Evolutionary conservation across 2,888 invertebrate species (phyloP), one percentile per base, ranked within the genome.

Genomic region (Podabrus alpinus): DNA sequence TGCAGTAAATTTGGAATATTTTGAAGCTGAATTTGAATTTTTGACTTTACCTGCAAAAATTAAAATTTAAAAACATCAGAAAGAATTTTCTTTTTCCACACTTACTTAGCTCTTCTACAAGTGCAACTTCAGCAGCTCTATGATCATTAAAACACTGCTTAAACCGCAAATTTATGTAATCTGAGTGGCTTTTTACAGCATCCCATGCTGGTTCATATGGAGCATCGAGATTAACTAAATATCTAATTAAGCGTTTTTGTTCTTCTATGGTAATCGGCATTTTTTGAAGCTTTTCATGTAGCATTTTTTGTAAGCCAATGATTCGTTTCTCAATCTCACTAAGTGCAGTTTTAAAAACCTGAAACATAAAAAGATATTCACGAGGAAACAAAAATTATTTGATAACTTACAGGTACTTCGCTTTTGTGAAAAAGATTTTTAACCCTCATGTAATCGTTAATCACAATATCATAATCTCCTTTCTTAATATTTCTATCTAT

Each of bases 381-480:
- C 19, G 15, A 29, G 9, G 29, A 13, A 25, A 60, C 15, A 45
- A 15, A n/a, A 17, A 13, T 60, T 9, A n/a, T 59, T 59, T 9
- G 9, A 19, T 15, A 66, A 84, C 85, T 83, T 85, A 94, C 93
- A 82, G 93, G 92, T 15, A 98, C 93, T 86, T 98, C 97, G 25
- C 96, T 97, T 87, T 96, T 97, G 74, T 96, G 95, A 89, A 98
- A 99, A 21, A 99, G 89, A 84, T 98, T 97, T 86, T 97, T 97
- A 3, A 97, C 99, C 81, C 99, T 90, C 1, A 96, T 94, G 86
- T 98, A 99, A 87, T 99, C 99, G 85, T 98, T 99, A 75, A 99
- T 97, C 17, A 99, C 97, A 69, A 97, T 92, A 86, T 99, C 98
- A 86, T 97, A 99, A 85, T 99, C 98, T 69, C 97, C 97, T 83